Conservation (phyloP, 92 coral and sea anemone genomes). For the Desmophyllum pertusum region DNA sequence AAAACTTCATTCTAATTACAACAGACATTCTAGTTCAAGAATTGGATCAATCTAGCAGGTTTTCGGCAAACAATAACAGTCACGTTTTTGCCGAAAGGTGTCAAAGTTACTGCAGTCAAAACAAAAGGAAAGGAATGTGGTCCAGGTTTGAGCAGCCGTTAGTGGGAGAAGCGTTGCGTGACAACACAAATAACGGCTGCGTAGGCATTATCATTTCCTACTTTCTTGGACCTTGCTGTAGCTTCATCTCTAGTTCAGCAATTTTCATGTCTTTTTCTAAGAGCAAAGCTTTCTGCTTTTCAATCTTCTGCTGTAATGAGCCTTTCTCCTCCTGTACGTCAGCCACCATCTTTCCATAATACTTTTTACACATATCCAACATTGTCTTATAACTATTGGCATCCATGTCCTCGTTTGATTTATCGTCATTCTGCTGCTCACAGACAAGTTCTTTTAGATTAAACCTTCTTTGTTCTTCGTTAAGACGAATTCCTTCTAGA, state of each 20-base stretch:
- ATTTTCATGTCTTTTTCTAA: slow-evolving; percentile 83
- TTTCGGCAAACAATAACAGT: no score
- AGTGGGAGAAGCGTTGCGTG: no score
- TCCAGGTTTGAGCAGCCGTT: no score
- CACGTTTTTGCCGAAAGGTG: no score
- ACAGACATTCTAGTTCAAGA: no score
- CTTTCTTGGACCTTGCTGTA: slow-evolving; percentile 31
- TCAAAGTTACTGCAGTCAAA: no score
- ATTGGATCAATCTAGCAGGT: no score
- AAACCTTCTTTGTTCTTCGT: slow-evolving; percentile 86
- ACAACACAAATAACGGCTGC: no score
- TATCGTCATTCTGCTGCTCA: slow-evolving; percentile 35
- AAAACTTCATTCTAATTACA: no score
- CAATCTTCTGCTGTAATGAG: slow-evolving; percentile 74
- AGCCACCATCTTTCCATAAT: slow-evolving; percentile 83
- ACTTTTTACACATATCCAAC: slow-evolving; percentile 85
- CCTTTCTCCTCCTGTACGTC: slow-evolving; percentile 76
- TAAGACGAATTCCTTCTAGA: slow-evolving; percentile 81
- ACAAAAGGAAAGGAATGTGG: no score
- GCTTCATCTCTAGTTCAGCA: slow-evolving; percentile 77
- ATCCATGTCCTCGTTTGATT: slow-evolving; percentile 30
- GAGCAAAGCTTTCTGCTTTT: slow-evolving; percentile 69
- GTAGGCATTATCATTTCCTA: slow-evolving; percentile 1
- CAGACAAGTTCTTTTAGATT: slow-evolving; percentile 65
- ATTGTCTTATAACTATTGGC: slow-evolving; percentile 53